Evolutionary conservation across 2,797 vertebrate species (phyloP), one percentile per base, ranked within the genome.

Genomic region (Echiichthys vipera): DNA sequence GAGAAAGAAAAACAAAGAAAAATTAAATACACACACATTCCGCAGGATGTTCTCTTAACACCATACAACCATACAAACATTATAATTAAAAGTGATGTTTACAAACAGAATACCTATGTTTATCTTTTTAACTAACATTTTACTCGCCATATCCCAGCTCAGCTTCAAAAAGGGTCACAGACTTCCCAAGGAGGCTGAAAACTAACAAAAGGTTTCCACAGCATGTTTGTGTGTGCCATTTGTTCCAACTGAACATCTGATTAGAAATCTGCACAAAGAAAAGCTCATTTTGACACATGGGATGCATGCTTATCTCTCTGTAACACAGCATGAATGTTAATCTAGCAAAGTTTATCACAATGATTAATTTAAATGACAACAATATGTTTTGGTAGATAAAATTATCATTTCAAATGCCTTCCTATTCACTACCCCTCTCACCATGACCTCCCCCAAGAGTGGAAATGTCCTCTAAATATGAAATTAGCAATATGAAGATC

Each of bases 361-460:
- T 75, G 76, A 86, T 64, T 71, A 84, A 87, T 92, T 86, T 78
- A 86, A 93, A 89, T 89, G 87, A 83, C 82, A 91, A 83, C 89
- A 89, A 81, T 36, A 49, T 71, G 65, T 77, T 73, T 79, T 45
- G 32, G 22, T 55, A 59, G 83, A 91, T 84, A 77, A 83, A 91
- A 93, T 93, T 92, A 90, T 84, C 74, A 91, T 94, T 90, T 85
- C 80, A 89, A 93, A 93, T 89, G 83, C 62, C 75, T 85, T 74
- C 46, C 82, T 77, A 75, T 85, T 93, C 90, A 88, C 73, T 50
- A 39, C 34, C 68, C 46, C 51, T 29, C 62, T 85, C 86, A 91
- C 91, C 25, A 12, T 84, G 86, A 94, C 92, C 91, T 88, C 59
- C 62, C 64, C 71, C 64, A 71, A 70, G 71, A 75, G 88, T 53